Conservation (phyloP, 2,797 vertebrate species). For the Onychomys arenicola region DNA sequence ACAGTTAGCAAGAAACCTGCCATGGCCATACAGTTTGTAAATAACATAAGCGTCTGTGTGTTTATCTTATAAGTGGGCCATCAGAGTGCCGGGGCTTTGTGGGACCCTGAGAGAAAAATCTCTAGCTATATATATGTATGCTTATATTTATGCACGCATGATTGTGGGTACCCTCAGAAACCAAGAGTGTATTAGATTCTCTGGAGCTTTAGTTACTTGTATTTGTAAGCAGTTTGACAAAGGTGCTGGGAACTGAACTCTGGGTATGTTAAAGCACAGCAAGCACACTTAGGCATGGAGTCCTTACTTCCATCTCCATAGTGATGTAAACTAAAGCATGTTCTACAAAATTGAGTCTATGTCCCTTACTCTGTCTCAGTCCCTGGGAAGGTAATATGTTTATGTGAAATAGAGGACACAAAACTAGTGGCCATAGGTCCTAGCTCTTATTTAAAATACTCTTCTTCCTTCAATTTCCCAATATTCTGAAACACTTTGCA, state of each 20-base stretch:
- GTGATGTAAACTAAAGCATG: neutral
- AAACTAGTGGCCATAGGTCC: neutral
- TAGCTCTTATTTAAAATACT: neutral
- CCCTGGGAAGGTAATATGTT: neutral
- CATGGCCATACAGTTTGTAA: too few relatives aligned
- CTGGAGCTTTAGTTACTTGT: too few relatives aligned
- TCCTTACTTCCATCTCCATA: neutral
- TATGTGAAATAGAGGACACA: neutral
- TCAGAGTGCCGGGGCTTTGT: too few relatives aligned
- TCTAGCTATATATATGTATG: neutral
- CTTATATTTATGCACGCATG: neutral
- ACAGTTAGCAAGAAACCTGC: too few relatives aligned
- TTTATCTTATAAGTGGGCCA: too few relatives aligned
- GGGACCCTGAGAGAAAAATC: too few relatives aligned
- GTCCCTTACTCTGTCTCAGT: neutral
- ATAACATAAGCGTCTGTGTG: too few relatives aligned
- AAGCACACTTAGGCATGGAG: neutral
- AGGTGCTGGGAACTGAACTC: neutral
- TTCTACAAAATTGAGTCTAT: neutral
- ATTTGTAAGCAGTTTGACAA: neutral
- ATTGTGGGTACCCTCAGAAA: neutral
- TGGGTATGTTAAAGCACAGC: too few relatives aligned
- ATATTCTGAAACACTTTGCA: neutral
- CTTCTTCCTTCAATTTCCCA: neutral
- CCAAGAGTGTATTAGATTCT: neutral